Percentiles rank a stretch among this genome's conserved stretches.
These are phyloP conservation scores for Alviniconcha strummeri DNA, from an alignment of 2,888 invertebrate genomes.

Conservation along the genomic window DNA sequence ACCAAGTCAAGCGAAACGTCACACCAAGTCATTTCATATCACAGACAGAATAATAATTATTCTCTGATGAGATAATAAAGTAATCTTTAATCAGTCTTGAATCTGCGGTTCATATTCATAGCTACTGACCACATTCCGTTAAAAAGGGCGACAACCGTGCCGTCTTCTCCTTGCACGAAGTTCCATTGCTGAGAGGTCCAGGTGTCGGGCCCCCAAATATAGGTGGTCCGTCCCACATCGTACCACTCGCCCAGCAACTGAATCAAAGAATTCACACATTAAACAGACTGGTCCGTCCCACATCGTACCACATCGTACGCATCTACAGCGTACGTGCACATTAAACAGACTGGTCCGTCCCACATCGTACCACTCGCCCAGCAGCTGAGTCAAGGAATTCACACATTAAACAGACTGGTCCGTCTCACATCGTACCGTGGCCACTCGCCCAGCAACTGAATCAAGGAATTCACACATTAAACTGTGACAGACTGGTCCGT, in stretches of 20 bases:
- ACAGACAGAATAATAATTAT: neutral
- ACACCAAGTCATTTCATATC: neutral
- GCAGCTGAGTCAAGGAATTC: conserved; percentile 12
- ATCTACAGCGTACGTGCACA: too few relatives aligned
- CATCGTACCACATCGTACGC: neutral
- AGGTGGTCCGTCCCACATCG: conserved; percentile 24
- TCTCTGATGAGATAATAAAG: neutral
- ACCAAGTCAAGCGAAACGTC: neutral
- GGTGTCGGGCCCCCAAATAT: conserved; percentile 18
- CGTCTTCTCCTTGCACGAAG: conserved; percentile 20
- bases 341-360: neutral
- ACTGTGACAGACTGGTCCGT: neutral
- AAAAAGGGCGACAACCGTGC: conserved; percentile 14
- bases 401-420: neutral
- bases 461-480: neutral
- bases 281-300: neutral
- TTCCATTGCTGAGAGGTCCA: conserved; percentile 32
- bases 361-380: conserved; percentile 28
- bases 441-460: conserved; percentile 25
- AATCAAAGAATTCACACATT: too few relatives aligned
- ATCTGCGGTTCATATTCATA: neutral
- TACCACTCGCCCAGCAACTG: conserved; percentile 28
- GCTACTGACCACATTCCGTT: conserved; percentile 65
- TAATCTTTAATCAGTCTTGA: neutral
- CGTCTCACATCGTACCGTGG: neutral